These are phyloP conservation scores for Chironomus tentans DNA, from an alignment of 2,888 invertebrate genomes.

Conservation along the genomic window DNA sequence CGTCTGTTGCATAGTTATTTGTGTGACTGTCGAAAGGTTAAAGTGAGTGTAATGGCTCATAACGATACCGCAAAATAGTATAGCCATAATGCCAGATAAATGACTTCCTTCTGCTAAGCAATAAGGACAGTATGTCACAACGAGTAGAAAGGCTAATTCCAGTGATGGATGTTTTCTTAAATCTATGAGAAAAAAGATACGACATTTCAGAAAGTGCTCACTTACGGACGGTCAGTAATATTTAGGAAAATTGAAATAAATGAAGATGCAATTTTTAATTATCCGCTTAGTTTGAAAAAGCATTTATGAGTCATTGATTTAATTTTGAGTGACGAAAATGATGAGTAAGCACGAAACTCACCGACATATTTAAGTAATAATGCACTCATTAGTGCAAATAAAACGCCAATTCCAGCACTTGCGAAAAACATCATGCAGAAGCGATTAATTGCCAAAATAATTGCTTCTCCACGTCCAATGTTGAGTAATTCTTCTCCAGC, in stretches of 20 bases:
- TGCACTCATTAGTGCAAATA: slow-evolving; percentile 89
- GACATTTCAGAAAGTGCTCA: too few relatives aligned
- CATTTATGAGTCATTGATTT: neutral
- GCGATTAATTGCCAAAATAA: slow-evolving; percentile 75
- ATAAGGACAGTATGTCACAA: slow-evolving; percentile 97
- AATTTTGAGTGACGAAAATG: neutral
- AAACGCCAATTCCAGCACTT: slow-evolving; percentile 91
- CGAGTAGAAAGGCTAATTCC: slow-evolving; percentile 97
- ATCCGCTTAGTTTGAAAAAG: too few relatives aligned
- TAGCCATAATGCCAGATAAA: slow-evolving; percentile 70
- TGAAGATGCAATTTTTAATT: too few relatives aligned
- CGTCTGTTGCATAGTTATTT: slow-evolving; percentile 99
- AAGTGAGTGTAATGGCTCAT: slow-evolving; percentile 99
- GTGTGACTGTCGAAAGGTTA: slow-evolving; percentile 94
- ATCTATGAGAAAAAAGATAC: slow-evolving; percentile 44
- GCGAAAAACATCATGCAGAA: slow-evolving; percentile 98
- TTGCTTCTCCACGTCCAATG: slow-evolving; percentile 68
- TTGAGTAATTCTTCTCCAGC: slow-evolving; percentile 48
- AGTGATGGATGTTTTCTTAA: slow-evolving; percentile 93
- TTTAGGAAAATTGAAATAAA: too few relatives aligned
- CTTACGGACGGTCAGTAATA: too few relatives aligned
- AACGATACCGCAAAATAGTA: slow-evolving; percentile 95
- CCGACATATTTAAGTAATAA: slow-evolving; percentile 80
- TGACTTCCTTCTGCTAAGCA: slow-evolving; percentile 95
- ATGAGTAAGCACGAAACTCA: neutral